Conservation (phyloP, 1,140 invertebrate species). For the Bombus difficillimus region DNA sequence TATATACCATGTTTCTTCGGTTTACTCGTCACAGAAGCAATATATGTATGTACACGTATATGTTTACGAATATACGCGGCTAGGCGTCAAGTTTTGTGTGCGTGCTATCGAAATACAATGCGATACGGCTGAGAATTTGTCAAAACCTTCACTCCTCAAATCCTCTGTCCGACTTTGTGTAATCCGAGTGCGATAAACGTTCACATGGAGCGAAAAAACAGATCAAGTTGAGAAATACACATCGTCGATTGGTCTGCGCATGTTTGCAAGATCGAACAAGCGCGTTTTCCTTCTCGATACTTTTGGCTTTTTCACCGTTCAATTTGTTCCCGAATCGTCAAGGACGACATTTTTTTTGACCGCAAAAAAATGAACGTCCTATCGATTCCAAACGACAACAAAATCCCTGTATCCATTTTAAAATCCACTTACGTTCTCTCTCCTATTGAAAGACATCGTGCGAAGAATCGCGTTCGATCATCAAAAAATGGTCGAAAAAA, state of each 20-base stretch:
- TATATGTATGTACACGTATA: constrained; percentile 41
- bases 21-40: constrained; percentile 44
- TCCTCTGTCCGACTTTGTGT: not conserved
- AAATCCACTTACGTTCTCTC: not conserved
- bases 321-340: constrained; percentile 15
- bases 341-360: constrained; percentile 64
- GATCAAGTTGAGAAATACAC: not conserved
- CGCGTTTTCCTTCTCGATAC: not conserved
- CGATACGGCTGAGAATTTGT: constrained; percentile 40
- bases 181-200: not conserved
- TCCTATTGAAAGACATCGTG: not conserved
- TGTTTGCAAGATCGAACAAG: not conserved
- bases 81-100: constrained; percentile 20
- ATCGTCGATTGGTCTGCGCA: constrained; percentile 8
- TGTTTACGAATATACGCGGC: constrained; percentile 24
- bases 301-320: not conserved
- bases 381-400: constrained; percentile 29
- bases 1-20: constrained; percentile 47
- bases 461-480: constrained; percentile 1
- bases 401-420: not conserved
- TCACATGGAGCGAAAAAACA: not conserved
- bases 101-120: constrained; percentile 49
- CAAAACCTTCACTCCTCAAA: constrained; percentile 47
- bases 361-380: constrained; percentile 63
- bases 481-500: constrained; percentile 13